Percentiles rank a stretch among this genome's conserved stretches.
These are phyloP conservation scores for Telenomus remus DNA, from an alignment of 1,140 invertebrate genomes.

Conservation along the genomic window DNA sequence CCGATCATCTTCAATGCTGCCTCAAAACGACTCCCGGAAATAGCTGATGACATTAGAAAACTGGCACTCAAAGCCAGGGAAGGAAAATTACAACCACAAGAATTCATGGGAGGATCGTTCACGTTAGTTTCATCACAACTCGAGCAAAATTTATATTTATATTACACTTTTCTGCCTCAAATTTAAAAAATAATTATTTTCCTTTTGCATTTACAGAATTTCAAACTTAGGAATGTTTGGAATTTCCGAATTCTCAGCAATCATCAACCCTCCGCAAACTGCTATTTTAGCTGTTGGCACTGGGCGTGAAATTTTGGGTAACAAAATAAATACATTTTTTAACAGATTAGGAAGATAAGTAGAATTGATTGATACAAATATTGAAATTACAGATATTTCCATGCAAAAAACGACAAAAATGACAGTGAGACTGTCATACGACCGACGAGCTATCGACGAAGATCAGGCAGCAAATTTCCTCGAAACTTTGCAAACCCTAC, in stretches of 20 bases:
- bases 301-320: constrained; percentile 67
- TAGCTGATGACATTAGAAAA: constrained; percentile 87
- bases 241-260: constrained; percentile 88
- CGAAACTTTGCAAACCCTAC: constrained; percentile 75
- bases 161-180: too few species aligned
- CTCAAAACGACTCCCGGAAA: constrained; percentile 90
- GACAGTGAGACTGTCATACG: constrained; percentile 81
- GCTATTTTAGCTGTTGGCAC: constrained; percentile 86
- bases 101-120: constrained; percentile 93
- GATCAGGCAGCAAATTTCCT: constrained; percentile 81
- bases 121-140: constrained; percentile 60
- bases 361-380: too few species aligned
- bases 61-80: constrained; percentile 93
- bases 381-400: constrained; percentile 57
- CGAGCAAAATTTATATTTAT: too few species aligned
- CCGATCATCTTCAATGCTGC: constrained; percentile 97
- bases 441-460: constrained; percentile 81
- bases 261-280: constrained; percentile 76
- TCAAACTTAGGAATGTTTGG: constrained; percentile 99
- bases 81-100: constrained; percentile 95
- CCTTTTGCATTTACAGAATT: constrained; percentile 76
- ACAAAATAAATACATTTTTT: constrained; percentile 8
- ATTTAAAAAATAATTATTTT: too few species aligned
- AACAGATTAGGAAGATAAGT: neutral
- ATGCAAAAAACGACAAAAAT: constrained; percentile 70